Evolutionary conservation across 2,797 vertebrate genomes (phyloP).

Genomic region (Crocidura indochinensis): DNA sequence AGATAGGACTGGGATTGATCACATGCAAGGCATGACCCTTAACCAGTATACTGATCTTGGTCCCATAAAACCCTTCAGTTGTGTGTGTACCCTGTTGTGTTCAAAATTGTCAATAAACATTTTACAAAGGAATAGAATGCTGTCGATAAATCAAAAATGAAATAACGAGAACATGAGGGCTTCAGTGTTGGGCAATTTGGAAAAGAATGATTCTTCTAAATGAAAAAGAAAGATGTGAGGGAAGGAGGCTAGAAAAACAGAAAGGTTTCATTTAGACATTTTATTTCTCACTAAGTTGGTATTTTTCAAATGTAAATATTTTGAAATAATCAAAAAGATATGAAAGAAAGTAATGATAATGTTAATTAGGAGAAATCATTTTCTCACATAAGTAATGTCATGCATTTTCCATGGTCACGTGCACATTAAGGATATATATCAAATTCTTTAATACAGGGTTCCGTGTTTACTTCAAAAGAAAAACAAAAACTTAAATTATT

Average conservation of each 20-base stretch:
- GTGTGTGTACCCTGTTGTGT: not conserved
- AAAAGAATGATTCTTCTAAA: not conserved
- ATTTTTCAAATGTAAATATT: conserved; percentile 53
- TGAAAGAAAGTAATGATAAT: conserved; percentile 7
- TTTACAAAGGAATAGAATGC: not conserved
- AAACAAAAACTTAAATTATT: conserved; percentile 52
- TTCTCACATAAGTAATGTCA: not conserved
- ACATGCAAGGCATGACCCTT: not conserved
- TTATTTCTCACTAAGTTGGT: not conserved
- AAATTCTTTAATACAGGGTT: not conserved
- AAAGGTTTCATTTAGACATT: not conserved
- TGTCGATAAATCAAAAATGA: not conserved
- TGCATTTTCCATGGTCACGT: not conserved
- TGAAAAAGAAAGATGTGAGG: not conserved
- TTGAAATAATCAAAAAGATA: conserved; percentile 28
- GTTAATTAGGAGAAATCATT: not conserved
- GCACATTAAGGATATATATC: conserved; percentile 49
- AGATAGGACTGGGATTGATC: too few species aligned
- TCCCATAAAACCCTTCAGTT: not conserved
- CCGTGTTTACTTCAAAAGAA: conserved; percentile 5
- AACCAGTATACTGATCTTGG: not conserved
- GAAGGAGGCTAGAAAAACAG: not conserved
- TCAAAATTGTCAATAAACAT: not conserved
- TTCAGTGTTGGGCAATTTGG: not conserved
- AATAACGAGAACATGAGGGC: not conserved